Conservation (phyloP, 2,113 vertebrate species). For the Eurypyga helias region DNA sequence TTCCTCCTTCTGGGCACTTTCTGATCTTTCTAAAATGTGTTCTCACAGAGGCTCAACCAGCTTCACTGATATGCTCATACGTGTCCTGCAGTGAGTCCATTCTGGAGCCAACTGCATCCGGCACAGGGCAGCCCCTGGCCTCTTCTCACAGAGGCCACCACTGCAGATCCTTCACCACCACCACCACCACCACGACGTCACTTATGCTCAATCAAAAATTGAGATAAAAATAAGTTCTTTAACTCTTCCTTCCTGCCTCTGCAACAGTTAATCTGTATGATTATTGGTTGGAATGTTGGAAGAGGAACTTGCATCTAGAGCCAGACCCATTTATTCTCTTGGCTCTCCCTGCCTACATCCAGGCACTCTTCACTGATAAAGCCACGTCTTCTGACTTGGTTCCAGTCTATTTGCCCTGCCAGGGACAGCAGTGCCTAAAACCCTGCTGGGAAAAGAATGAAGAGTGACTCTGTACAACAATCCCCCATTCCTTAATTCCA, state of each 20-base stretch:
- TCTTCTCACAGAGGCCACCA: neutral
- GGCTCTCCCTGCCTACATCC: neutral
- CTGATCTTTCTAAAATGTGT: neutral
- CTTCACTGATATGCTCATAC: neutral
- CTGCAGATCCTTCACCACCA: neutral
- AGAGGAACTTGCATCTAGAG: neutral
- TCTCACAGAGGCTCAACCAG: neutral
- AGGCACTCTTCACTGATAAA: neutral
- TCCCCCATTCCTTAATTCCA: neutral
- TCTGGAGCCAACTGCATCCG: neutral
- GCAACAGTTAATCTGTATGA: neutral
- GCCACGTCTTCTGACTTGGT: neutral
- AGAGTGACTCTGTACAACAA: neutral
- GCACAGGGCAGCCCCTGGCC: neutral
- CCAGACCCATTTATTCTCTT: neutral
- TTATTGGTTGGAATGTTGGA: neutral
- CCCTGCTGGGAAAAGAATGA: neutral
- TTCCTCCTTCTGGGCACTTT: neutral
- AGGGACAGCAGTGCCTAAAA: neutral
- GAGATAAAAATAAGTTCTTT: neutral
- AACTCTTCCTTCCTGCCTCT: neutral
- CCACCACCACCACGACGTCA: neutral
- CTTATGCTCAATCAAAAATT: neutral
- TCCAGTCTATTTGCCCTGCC: neutral
- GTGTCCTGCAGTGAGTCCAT: neutral